A percentile compares a stretch with the other conserved stretches of the same genome.
phyloP scores from a whole-genome alignment of 2,888 invertebrate species.

The Metalampra italica region DNA sequence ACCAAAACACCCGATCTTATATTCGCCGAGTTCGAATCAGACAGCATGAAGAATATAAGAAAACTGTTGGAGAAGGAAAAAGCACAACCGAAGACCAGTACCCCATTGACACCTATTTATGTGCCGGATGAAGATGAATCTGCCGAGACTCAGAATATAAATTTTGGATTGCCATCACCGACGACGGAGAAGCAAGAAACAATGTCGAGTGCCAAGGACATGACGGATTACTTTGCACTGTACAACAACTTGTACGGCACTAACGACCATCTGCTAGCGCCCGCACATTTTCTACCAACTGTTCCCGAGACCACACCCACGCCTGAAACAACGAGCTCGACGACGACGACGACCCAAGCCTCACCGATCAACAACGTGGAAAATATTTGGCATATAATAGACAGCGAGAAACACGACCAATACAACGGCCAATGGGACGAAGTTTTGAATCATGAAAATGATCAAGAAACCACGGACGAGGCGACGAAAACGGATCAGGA shows the following conservation, averaged over 20 bases:
- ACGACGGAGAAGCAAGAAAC: slow-evolving; percentile 17
- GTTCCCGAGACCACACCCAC: slow-evolving; percentile 11
- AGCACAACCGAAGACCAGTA: slow-evolving; percentile 30
- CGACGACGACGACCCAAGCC: slow-evolving; percentile 31
- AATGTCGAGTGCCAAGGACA: slow-evolving; percentile 29
- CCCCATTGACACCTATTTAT: slow-evolving; percentile 46
- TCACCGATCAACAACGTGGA: slow-evolving; percentile 44
- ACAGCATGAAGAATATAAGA: slow-evolving; percentile 52
- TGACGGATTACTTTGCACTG: slow-evolving; percentile 50
- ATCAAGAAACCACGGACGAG: slow-evolving; percentile 12
- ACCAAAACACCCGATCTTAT: slow-evolving; percentile 63
- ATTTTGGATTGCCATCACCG: slow-evolving; percentile 31
- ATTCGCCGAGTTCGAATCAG: slow-evolving; percentile 69
- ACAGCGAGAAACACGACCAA: slow-evolving; percentile 56
- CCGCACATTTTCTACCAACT: slow-evolving; percentile 41
- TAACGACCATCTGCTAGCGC: slow-evolving; percentile 23
- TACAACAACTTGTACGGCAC: slow-evolving; percentile 50
- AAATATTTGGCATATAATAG: slow-evolving; percentile 71
- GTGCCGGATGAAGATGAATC: slow-evolving; percentile 46
- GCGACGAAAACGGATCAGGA: slow-evolving; percentile 11
- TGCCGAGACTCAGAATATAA: slow-evolving; percentile 25
- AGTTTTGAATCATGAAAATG: slow-evolving; percentile 31
- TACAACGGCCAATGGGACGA: slow-evolving; percentile 57
- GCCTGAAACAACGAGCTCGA: slow-evolving; percentile 28
- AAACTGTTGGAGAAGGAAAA: slow-evolving; percentile 61